A percentile compares a stretch with the other conserved stretches of the same genome.
Evolutionary conservation across 2,888 invertebrate species (phyloP).

Genomic region (Aspidapion aeneum): DNA sequence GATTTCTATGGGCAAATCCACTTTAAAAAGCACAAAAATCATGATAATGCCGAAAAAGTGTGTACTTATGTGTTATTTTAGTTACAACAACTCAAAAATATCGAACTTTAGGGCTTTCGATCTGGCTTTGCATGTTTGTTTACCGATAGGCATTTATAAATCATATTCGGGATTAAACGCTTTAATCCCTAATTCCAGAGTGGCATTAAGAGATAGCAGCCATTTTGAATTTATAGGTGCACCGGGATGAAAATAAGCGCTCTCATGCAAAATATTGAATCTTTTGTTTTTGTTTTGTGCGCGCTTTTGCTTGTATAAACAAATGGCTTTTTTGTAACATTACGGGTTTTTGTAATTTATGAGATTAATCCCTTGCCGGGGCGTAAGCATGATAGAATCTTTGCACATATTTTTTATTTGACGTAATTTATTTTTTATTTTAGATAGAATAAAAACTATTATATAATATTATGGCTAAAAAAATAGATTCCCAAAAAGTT

Average conservation of each 20-base stretch:
- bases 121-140: conserved; percentile 14
- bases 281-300: neutral
- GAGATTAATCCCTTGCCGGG: too few relatives aligned
- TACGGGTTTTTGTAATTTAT: neutral
- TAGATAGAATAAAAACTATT: too few relatives aligned
- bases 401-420: too few relatives aligned
- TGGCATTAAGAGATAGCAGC: conserved; percentile 25
- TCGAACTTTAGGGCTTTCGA: neutral
- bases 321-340: neutral
- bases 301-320: neutral
- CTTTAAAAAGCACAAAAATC: too few relatives aligned
- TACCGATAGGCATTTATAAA: conserved; percentile 23
- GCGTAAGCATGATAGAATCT: too few relatives aligned
- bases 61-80: too few relatives aligned
- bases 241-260: neutral
- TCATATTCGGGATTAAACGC: conserved; percentile 23
- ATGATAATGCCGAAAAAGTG: too few relatives aligned
- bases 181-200: conserved; percentile 25
- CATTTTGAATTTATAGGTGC: neutral
- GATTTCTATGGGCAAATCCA: too few relatives aligned
- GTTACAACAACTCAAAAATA: neutral
- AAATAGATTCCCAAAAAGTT: too few relatives aligned
- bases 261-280: neutral
- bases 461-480: too few relatives aligned
- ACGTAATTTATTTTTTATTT: too few relatives aligned